phyloP scores from a whole-genome alignment of 2,797 vertebrate genomes.

The Anabacerthia variegaticeps region DNA sequence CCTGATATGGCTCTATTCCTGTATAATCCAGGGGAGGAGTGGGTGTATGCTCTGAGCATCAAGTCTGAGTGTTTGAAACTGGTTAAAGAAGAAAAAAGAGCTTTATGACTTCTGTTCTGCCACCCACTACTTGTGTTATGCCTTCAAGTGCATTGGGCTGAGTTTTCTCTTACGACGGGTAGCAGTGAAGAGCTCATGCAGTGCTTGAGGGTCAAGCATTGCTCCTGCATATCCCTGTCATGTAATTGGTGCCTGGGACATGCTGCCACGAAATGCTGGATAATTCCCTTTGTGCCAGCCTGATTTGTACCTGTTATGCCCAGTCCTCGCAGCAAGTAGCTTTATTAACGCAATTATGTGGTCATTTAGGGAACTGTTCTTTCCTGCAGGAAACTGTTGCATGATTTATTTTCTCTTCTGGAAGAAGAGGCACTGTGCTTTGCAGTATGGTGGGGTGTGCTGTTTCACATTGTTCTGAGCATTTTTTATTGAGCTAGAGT shows the following conservation, averaged over 20 bases:
- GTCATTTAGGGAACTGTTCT: neutral
- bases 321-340: neutral
- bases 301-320: neutral
- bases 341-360: neutral
- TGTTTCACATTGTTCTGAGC: neutral
- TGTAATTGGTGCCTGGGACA: neutral
- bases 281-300: neutral
- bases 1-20: neutral
- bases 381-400: neutral
- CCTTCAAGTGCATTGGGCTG: neutral
- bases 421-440: neutral
- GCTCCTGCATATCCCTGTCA: neutral
- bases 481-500: neutral
- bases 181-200: neutral
- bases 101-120: neutral
- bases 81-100: neutral
- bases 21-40: neutral
- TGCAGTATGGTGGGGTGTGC: rapidly evolving
- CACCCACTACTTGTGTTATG: neutral
- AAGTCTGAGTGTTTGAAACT: neutral
- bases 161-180: neutral
- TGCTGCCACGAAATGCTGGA: neutral
- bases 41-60: neutral
- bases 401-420: neutral
- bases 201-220: neutral